Conservation (phyloP, 2,797 vertebrate genomes). For the Danio choprae region DNA sequence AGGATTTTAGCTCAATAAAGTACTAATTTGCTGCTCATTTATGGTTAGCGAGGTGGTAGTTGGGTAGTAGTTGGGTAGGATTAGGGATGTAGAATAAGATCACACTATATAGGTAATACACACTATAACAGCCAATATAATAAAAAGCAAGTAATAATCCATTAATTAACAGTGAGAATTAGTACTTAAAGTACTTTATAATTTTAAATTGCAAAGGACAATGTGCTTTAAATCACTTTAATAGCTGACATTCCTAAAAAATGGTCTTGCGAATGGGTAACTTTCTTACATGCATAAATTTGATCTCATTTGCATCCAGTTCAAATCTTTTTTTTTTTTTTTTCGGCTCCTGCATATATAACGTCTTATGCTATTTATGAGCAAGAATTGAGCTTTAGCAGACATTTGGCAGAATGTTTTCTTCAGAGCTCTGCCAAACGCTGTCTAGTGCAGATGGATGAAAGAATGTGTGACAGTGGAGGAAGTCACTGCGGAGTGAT, state of each 20-base stretch:
- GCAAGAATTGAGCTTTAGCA: constrained; percentile 1
- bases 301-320: not conserved
- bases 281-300: not conserved
- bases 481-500: constrained; percentile 51
- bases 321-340: not conserved
- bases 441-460: constrained; percentile 34
- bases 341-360: not conserved
- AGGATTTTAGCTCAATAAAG: no score
- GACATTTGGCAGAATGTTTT: constrained; percentile 15
- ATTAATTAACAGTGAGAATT: no score
- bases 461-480: constrained; percentile 61
- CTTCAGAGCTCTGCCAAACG: not conserved
- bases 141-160: no score
- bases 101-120: no score
- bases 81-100: no score
- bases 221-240: not conserved
- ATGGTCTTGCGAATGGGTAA: not conserved
- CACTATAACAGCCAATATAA: no score
- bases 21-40: no score
- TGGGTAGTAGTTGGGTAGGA: no score
- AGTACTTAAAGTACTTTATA: no score
- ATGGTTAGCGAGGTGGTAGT: no score
- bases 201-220: no score
- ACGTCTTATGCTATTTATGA: not conserved
- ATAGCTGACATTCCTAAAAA: not conserved